A percentile compares a stretch with the other conserved stretches of the same genome.
phyloP scores from a whole-genome alignment of 2,113 vertebrate species.

The Myiopsitta monachus region DNA sequence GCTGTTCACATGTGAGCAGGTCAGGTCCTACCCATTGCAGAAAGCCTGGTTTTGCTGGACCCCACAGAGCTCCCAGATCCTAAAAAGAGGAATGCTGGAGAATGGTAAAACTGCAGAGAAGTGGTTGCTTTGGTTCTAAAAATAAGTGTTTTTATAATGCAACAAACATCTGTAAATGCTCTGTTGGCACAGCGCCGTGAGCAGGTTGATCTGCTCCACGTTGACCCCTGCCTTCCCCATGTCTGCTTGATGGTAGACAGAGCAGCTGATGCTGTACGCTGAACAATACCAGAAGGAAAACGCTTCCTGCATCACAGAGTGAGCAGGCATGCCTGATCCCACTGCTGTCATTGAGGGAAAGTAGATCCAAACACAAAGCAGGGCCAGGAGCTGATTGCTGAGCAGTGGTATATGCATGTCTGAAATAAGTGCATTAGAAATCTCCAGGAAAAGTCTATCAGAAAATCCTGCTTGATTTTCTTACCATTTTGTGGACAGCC shows the following conservation, averaged over 20 bases:
- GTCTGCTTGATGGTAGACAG: neutral
- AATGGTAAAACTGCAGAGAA: neutral
- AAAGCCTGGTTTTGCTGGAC: neutral
- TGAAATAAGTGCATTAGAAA: neutral
- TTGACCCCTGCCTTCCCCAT: neutral
- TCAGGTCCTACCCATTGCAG: neutral
- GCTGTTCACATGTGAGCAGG: no score
- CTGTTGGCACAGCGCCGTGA: neutral
- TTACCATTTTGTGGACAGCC: neutral
- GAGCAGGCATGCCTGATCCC: neutral
- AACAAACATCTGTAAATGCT: neutral
- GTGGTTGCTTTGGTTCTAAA: neutral
- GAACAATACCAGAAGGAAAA: neutral
- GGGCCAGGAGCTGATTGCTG: neutral
- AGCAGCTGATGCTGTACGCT: neutral
- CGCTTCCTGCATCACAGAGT: neutral
- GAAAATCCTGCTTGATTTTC: neutral
- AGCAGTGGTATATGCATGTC: neutral
- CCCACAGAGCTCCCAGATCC: neutral
- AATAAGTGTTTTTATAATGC: neutral
- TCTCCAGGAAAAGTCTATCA: neutral
- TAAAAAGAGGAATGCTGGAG: neutral
- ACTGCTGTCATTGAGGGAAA: rapidly evolving
- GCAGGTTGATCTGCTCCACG: neutral
- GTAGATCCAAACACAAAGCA: neutral